Percentiles rank a stretch among this genome's conserved stretches.
Evolutionary conservation across 2,113 vertebrate genomes (phyloP).

Genomic region (Nansenia antarctica): DNA sequence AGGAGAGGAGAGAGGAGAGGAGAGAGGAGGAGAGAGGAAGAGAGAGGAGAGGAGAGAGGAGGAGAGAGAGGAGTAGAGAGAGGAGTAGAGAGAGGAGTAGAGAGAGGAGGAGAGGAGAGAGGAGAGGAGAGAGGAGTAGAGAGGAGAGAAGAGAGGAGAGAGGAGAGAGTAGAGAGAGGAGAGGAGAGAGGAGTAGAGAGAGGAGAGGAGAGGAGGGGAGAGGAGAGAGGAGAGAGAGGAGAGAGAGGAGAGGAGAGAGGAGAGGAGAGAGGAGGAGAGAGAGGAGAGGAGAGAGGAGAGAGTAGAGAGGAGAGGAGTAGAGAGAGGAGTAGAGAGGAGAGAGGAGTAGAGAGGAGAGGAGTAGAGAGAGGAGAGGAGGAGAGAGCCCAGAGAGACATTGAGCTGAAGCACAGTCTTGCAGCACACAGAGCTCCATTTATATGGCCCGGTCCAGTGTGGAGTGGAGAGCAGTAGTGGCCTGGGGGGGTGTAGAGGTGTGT

Average conservation of each 20-base stretch:
- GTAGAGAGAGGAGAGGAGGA: no score
- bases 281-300: not conserved
- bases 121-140: not conserved
- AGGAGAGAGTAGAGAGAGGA: no score
- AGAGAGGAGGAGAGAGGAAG: no score
- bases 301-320: constrained; percentile 12
- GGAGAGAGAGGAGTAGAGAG: no score
- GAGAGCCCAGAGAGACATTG: not conserved
- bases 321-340: no score
- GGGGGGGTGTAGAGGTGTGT: not conserved
- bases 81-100: no score
- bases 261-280: not conserved
- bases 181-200: no score
- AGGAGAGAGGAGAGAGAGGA: not conserved
- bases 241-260: not conserved
- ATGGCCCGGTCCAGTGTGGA: not conserved
- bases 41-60: no score
- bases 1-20: not conserved
- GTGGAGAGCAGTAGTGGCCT: no score
- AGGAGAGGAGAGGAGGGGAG: constrained; percentile 1
- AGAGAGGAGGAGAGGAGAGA: no score
- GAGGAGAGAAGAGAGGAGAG: not conserved
- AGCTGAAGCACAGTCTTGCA: not conserved
- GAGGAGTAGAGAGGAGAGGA: no score
- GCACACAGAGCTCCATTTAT: not conserved